Percentiles rank a stretch among this genome's conserved stretches.
Conservation (phyloP, 2,888 invertebrate genomes). For the Hemaris fuciformis region DNA sequence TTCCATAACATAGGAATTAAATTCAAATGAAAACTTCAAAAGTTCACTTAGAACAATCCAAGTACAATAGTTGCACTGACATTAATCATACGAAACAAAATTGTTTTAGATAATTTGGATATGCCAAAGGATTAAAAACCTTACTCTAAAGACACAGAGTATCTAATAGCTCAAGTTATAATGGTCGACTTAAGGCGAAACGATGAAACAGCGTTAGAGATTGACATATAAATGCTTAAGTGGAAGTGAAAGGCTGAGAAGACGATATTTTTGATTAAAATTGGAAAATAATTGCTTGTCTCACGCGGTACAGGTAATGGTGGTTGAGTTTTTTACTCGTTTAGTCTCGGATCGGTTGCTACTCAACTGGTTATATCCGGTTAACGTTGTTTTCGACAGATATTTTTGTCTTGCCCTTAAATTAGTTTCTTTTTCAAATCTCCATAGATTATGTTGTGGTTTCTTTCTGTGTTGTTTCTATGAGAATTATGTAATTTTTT, state of each 20-base stretch:
- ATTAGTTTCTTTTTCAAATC: conserved; percentile 7
- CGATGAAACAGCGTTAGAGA: conserved; percentile 58
- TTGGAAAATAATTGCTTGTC: conserved; percentile 81
- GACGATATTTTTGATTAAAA: conserved; percentile 80
- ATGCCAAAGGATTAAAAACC: conserved; percentile 32
- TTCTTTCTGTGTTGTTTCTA: not conserved
- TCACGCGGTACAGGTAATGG: conserved; percentile 71
- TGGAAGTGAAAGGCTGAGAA: conserved; percentile 78
- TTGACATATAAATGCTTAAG: conserved; percentile 81
- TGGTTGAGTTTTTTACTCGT: conserved; percentile 56
- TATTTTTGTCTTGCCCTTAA: not conserved
- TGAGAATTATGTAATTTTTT: not conserved
- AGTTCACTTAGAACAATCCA: conserved; percentile 37
- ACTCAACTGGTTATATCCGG: conserved; percentile 65
- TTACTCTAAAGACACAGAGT: conserved; percentile 32
- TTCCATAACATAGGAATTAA: conserved; percentile 23
- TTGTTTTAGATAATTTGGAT: conserved; percentile 58
- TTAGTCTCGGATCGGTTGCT: conserved; percentile 55
- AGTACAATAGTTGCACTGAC: conserved; percentile 60
- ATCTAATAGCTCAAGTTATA: conserved; percentile 26
- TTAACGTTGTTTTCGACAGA: conserved; percentile 20
- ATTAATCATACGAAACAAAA: conserved; percentile 78
- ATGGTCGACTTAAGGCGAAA: conserved; percentile 46
- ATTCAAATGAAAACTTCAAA: conserved; percentile 24
- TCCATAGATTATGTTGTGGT: not conserved